Evolutionary conservation across 1,140 invertebrate species (phyloP).

Genomic region (Rhopalosiphum padi): DNA sequence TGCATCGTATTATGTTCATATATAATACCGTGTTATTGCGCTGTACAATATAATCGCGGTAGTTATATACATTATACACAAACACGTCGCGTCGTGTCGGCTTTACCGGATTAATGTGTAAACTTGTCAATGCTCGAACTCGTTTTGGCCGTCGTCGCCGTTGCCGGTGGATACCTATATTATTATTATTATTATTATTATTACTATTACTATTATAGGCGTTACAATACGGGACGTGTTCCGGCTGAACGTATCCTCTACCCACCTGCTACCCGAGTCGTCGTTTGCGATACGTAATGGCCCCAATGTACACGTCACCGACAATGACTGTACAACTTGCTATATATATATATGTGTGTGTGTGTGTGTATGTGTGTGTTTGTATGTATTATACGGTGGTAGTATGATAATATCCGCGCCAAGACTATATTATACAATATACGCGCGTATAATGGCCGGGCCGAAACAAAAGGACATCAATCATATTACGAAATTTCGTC

Average conservation of each 20-base stretch:
- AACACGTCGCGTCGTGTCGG: neutral
- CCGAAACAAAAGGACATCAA: conserved; percentile 42
- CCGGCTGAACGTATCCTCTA: neutral
- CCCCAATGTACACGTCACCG: neutral
- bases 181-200: neutral
- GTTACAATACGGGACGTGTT: neutral
- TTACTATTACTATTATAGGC: neutral
- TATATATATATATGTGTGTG: neutral
- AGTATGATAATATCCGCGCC: conserved; percentile 6
- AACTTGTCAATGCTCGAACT: neutral
- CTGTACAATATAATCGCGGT: neutral
- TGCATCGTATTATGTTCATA: too few relatives aligned
- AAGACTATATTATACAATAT: conserved; percentile 7
- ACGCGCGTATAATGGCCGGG: neutral
- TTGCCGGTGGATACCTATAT: neutral
- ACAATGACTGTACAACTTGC: neutral
- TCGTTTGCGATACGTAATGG: neutral
- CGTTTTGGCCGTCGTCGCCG: neutral
- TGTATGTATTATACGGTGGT: neutral
- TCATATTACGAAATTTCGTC: conserved; percentile 33
- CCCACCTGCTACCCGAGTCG: too few relatives aligned
- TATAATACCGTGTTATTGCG: too few relatives aligned
- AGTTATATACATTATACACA: neutral
- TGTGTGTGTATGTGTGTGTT: too few relatives aligned
- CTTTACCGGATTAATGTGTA: neutral